Base-by-base conservation (phyloP, 2,113 vertebrate species). In the Hippoglossus stenolepis region DNA sequence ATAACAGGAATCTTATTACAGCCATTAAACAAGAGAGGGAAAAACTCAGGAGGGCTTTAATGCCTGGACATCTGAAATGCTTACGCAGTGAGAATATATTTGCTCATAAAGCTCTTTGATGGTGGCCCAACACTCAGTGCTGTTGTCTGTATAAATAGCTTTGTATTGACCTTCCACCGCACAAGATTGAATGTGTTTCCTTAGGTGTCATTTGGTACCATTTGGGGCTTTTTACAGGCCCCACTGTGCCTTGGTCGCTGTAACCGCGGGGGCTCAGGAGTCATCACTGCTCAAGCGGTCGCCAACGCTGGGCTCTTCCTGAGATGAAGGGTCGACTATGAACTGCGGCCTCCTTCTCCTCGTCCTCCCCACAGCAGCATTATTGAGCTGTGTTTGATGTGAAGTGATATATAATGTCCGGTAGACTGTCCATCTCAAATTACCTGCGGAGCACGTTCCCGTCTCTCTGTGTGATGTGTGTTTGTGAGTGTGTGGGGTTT, bases 41-140 rank as follows among this genome's bases (percentile, higher is more conserved):
- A 87, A 92, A 91, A 91, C 90, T 91, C 63, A 17, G 69, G 73
- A 79, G 86, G 56, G 17, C 80, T 89, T 86, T 75, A 85, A 84
- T 68, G 85, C 72, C 67, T 57, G 74, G 68, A 88, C 90, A 87
- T 85, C 85, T 70, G 84, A 92, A 90, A 91, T 85, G 86, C 88
- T 85, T 84, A 85, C 65, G 31, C 87, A 79, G 85, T 88, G 85
- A 90, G 87, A 92, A 91, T 89, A 88, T 90, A 89, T 92, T 88
- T 86, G 86, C 85, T 92, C 86, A 73, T 93, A 94, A 93, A 94
- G 85, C 73, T 75, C 90, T 90, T 90, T 93, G 90, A 94, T 84
- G 92, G 93, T 93, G 93, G 93, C 91, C 92, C 80, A 85, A 69
- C 75, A 75, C 76, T 38, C 77, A 20, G 70, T 59, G 65, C 90